phyloP scores from a whole-genome alignment of 1,140 invertebrate species.

The Rhyacophila brunnea region DNA sequence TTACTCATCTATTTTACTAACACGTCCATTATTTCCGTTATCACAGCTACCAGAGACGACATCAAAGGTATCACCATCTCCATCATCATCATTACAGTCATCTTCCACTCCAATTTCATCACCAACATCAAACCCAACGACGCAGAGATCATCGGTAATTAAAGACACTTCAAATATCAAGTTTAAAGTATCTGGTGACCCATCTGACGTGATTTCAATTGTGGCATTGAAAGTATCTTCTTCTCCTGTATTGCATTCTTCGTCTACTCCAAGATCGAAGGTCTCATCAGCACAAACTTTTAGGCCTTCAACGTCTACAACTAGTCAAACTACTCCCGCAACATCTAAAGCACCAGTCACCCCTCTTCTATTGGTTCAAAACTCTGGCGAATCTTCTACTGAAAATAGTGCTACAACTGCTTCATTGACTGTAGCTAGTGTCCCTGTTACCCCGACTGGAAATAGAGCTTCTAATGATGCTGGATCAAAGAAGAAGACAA shows the following conservation, averaged over 20 bases:
- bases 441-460: constrained; percentile 41
- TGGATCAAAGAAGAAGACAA: constrained; percentile 33
- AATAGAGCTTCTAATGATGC: constrained; percentile 30
- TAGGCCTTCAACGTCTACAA: background rate
- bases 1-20: background rate
- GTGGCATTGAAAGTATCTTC: too few species aligned
- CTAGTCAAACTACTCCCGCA: constrained; percentile 7
- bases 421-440: constrained; percentile 36
- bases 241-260: background rate
- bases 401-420: constrained; percentile 9
- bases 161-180: background rate
- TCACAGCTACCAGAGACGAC: background rate
- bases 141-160: background rate
- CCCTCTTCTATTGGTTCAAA: background rate
- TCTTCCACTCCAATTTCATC: constrained; percentile 3
- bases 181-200: too few species aligned
- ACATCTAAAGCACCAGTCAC: background rate
- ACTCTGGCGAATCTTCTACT: background rate
- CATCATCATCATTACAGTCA: background rate
- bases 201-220: too few species aligned
- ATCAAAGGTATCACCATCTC: constrained; percentile 8
- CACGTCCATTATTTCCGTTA: background rate
- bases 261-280: background rate
- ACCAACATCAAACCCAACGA: background rate
- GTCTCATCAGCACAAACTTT: background rate